Evolutionary conservation across 2,113 vertebrate species (phyloP), one percentile per base, ranked within the genome.

Genomic region (Serranochromis macrocephalus): DNA sequence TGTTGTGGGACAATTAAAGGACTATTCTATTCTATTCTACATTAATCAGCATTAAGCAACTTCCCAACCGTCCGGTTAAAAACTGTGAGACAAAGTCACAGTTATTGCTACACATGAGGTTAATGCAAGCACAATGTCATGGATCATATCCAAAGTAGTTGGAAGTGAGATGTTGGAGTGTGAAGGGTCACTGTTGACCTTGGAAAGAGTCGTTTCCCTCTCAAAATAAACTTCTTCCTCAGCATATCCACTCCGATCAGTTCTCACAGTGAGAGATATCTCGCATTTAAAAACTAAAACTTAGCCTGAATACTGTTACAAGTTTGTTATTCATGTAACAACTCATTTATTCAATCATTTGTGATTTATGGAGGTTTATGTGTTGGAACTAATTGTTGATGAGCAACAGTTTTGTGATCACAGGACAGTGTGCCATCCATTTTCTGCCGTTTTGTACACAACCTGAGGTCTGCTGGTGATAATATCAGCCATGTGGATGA

Each of bases 401-500:
- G 24, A 4, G 17, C 45, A 49, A 2, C 71, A 49, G 71, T 75
- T 78, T 31, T 1, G 73, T 13, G 73, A 78, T 78, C 16, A 33
- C 71, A 47, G 42, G 71, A 75, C 68, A 71, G 58, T 3, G 61
- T 13, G 9, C 33, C 61, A 12, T 71, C 7, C 63, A 6, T 40
- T 68, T 68, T 36, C 58, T 63, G 16, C 29, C 16, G 2, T 71
- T 71, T 47, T 1, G 3, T 19, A 11, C 24, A 7, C 4, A 1
- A 75, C 68, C 40, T 47, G 16, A 78, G 71, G 16, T 78, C 42
- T 49, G 16, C 71, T 49, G 10, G 45, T 51, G 45, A 51, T 78
- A 51, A 51, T 51, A 51, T 78, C 45, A 13, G 47, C 17, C 73
- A n/a, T n/a, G 9, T 81, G 36, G 16, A 81, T 45, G 71, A 80